phyloP scores from a whole-genome alignment of 2,888 invertebrate genomes.

The Glaucopsyche alexis region DNA sequence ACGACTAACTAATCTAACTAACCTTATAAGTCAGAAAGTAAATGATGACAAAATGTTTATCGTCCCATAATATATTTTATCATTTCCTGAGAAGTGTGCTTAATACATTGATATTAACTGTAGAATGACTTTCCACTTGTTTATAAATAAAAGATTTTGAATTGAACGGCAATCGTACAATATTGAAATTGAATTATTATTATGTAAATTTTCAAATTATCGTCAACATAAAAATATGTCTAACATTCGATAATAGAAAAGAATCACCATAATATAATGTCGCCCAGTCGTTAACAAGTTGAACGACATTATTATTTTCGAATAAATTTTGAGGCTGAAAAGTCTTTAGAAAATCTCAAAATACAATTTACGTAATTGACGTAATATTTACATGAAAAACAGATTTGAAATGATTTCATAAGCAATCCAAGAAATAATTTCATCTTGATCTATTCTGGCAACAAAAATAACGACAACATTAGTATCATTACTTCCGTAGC shows the following conservation, averaged over 20 bases:
- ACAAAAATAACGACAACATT: constrained; percentile 26
- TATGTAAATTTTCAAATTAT: too few species aligned
- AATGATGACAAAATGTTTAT: too few species aligned
- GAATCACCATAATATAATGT: background rate
- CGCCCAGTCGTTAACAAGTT: background rate
- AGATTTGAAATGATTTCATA: background rate
- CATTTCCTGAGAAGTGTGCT: too few species aligned
- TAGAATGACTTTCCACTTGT: too few species aligned
- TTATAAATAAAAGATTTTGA: too few species aligned
- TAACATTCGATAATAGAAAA: background rate
- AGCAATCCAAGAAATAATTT: constrained; percentile 23
- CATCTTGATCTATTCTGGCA: constrained; percentile 11
- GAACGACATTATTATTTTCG: background rate
- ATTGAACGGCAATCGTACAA: too few species aligned
- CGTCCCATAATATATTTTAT: too few species aligned
- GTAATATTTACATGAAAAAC: constrained; percentile 9
- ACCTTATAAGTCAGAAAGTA: too few species aligned
- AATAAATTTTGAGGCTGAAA: background rate
- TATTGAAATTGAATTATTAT: too few species aligned
- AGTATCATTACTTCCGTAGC: constrained; percentile 18
- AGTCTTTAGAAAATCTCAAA: constrained; percentile 12
- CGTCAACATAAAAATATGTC: too few species aligned
- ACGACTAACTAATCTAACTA: too few species aligned
- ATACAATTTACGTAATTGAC: constrained; percentile 17
- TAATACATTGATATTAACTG: too few species aligned